Percentiles rank a stretch among this genome's conserved stretches.
Conservation (phyloP, 2,113 vertebrate genomes). For the Ophthalmolycus amberensis region DNA sequence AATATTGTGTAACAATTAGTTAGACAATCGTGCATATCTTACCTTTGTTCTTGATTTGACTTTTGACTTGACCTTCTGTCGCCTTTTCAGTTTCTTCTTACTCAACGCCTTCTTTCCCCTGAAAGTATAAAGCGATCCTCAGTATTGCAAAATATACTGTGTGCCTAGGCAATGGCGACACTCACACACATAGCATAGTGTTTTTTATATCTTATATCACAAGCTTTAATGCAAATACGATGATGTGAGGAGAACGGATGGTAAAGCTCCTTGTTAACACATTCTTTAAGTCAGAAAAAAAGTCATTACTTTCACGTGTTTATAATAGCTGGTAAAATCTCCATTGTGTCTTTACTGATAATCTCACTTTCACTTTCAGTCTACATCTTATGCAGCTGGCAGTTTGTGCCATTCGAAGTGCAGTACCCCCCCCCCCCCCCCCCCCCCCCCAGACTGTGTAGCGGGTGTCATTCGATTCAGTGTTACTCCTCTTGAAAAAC, state of each 20-base stretch:
- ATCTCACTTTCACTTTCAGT: neutral
- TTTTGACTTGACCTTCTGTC: slow-evolving; percentile 99
- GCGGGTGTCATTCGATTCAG: neutral
- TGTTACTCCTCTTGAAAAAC: neutral
- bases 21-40: slow-evolving; percentile 60
- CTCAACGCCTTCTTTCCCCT: slow-evolving; percentile 97
- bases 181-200: neutral
- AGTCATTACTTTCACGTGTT: neutral
- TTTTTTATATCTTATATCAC: neutral
- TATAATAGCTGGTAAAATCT: neutral
- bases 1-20: neutral
- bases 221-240: neutral
- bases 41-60: slow-evolving; percentile 97
- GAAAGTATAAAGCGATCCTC: slow-evolving; percentile 64
- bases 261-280: neutral
- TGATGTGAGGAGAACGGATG: neutral
- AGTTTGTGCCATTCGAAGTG: neutral
- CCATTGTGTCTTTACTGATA: neutral
- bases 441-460: neutral
- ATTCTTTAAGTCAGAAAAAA: neutral
- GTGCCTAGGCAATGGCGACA: neutral
- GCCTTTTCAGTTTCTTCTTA: slow-evolving; percentile 98
- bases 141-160: slow-evolving; percentile 25
- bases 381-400: neutral
- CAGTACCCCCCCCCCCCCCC: neutral